phyloP scores from a whole-genome alignment of 2,888 invertebrate genomes.

The Anagyrus pseudococci region DNA sequence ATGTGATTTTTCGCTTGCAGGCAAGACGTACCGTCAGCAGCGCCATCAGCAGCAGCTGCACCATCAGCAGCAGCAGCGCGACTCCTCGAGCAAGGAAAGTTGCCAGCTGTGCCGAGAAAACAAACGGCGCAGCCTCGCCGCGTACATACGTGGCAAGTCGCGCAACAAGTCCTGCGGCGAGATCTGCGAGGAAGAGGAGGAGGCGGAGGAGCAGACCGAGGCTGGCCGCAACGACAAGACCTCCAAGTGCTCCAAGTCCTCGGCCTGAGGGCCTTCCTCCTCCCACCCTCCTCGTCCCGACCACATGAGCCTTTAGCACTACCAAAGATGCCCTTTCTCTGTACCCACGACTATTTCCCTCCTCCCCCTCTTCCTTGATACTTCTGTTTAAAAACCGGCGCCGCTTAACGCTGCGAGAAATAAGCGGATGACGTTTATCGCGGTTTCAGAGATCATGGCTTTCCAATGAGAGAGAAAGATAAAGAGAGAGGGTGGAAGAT shows the following conservation, averaged over 20 bases:
- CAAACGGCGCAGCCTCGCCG: conserved; percentile 64
- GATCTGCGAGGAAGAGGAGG: conserved; percentile 64
- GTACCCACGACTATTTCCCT: too few relatives aligned
- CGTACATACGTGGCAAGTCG: conserved; percentile 64
- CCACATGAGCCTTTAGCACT: too few relatives aligned
- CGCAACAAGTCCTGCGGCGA: conserved; percentile 63
- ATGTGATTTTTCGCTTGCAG: conserved; percentile 43
- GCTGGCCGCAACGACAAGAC: neutral
- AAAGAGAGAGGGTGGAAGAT: too few relatives aligned
- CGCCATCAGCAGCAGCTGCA: conserved; percentile 53
- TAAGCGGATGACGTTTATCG: too few relatives aligned
- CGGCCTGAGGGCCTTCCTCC: conserved; percentile 5
- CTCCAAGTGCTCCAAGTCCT: conserved; percentile 1
- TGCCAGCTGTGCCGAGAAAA: conserved; percentile 66
- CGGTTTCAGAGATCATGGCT: too few relatives aligned
- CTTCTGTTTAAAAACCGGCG: too few relatives aligned
- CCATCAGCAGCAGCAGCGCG: conserved; percentile 54
- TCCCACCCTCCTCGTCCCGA: neutral
- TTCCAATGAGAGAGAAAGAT: too few relatives aligned
- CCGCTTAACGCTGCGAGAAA: too few relatives aligned
- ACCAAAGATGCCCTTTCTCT: too few relatives aligned
- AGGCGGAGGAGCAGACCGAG: conserved; percentile 41
- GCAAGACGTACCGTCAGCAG: conserved; percentile 43
- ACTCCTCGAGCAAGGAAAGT: conserved; percentile 53
- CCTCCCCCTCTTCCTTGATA: too few relatives aligned